These are phyloP conservation scores for Meganola albula DNA, from an alignment of 2,888 invertebrate genomes.

Conservation along the genomic window DNA sequence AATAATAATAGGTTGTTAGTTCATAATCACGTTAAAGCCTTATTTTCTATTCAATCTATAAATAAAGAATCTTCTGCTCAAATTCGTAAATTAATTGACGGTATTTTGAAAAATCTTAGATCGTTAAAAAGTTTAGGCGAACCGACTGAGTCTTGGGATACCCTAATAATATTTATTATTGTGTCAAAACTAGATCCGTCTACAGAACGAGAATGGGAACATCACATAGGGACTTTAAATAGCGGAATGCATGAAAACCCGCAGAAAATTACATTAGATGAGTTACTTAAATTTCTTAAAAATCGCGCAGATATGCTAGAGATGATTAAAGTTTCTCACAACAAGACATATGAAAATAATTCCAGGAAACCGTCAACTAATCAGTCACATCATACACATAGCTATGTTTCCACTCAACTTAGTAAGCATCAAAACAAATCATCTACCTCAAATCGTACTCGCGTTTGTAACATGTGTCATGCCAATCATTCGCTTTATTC, in stretches of 20 bases:
- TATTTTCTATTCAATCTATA: neutral
- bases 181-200: neutral
- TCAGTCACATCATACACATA: neutral
- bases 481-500: neutral
- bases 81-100: neutral
- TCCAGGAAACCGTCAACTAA: neutral
- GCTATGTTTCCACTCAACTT: neutral
- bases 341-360: neutral
- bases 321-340: neutral
- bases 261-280: neutral
- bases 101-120: neutral
- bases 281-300: neutral
- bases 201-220: slow-evolving; percentile 4
- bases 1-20: neutral
- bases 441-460: neutral
- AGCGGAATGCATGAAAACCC: neutral
- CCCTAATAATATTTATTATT: neutral
- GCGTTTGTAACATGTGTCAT: neutral
- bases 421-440: neutral
- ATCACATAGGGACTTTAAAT: neutral
- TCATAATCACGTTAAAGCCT: neutral
- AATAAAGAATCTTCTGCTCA: slow-evolving; percentile 3
- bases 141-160: neutral
- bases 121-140: neutral
- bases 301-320: neutral